A percentile compares a stretch with the other conserved stretches of the same genome.
Evolutionary conservation across 2,888 invertebrate genomes (phyloP).

Genomic region (Cecidostiba fungosa): DNA sequence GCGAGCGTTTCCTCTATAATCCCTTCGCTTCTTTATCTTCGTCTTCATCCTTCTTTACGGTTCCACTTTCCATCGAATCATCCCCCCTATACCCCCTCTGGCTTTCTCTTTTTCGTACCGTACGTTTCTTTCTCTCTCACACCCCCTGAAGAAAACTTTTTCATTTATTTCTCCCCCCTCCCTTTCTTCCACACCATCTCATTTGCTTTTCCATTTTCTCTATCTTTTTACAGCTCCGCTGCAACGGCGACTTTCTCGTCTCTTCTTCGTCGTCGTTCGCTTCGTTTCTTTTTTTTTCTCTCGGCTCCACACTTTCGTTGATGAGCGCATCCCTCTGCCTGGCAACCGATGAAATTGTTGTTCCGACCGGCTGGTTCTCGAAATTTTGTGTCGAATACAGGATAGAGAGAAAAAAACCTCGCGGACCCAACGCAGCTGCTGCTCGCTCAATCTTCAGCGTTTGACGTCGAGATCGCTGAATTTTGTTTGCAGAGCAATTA

Average conservation of each 20-base stretch:
- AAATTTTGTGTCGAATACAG: conserved; percentile 20
- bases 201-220: conserved; percentile 64
- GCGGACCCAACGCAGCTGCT: not conserved
- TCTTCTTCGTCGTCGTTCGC: not conserved
- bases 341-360: conserved; percentile 45
- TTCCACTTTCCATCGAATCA: conserved; percentile 60
- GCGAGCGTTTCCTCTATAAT: conserved; percentile 27
- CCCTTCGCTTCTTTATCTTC: conserved; percentile 54
- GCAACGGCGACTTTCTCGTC: conserved; percentile 11
- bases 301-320: conserved; percentile 28
- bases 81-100: not conserved
- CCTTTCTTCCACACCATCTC: conserved; percentile 62
- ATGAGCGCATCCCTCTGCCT: conserved; percentile 43
- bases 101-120: conserved; percentile 15
- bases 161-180: conserved; percentile 58
- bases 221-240: conserved; percentile 56
- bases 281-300: conserved; percentile 27
- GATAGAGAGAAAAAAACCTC: conserved; percentile 1
- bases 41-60: conserved; percentile 61
- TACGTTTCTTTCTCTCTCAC: conserved; percentile 52
- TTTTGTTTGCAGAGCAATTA: not conserved
- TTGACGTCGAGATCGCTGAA: not conserved
- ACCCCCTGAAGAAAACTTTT: conserved; percentile 58
- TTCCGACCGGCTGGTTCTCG: not conserved
- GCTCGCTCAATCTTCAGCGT: not conserved